Base-by-base conservation (phyloP, 2,888 invertebrate species). In the Netelia inedita region DNA sequence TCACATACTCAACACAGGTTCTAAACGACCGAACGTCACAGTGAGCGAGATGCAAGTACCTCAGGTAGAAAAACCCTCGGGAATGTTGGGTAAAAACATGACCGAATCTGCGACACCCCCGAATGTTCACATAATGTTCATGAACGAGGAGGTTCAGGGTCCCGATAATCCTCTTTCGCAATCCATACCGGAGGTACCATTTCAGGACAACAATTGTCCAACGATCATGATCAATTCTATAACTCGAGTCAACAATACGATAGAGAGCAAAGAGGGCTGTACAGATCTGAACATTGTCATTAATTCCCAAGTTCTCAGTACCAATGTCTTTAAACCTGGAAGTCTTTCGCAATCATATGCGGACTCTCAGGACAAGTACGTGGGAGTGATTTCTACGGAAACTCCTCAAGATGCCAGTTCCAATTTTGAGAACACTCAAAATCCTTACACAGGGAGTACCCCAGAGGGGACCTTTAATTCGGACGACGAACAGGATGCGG, bases 271-370 rank as follows among this genome's bases (percentile, higher is more conserved):
- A 91, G 95, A 95, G 88, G 96, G 95, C 3, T 96, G 96, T 88
- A 96, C 96, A 0, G 96, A 96, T 93, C 93, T 96, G 83, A 96
- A 96, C 90, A 95, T 96, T 79, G 95, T 96, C 16, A 95, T 96
- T 1, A 96, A 96, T 87, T 96, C 96, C 0, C 96, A 96, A 89
- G 94, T 96, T 1, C 94, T 96, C 57, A 96, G 96, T 87, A 95
- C 95, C 83, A 95, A 95, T 83, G 94, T 94, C 35, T 88, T 92
- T 79, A 92, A 94, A 19, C 88, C 90, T 65, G 88, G 41, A 0
- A 66, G 71, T 19, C 41, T 65, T 19, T 9, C 68, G 0, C 81
- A 63, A 6, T 11, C 8, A 1, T 66, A 83, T 35, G 86, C 76
- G 2, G 43, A 50, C 69, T 69, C 82, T 6, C 82, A 86, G 69